A percentile compares a stretch with the other conserved stretches of the same genome.
phyloP scores from a whole-genome alignment of 2,113 vertebrate genomes.

The Oncorhynchus clarkii region DNA sequence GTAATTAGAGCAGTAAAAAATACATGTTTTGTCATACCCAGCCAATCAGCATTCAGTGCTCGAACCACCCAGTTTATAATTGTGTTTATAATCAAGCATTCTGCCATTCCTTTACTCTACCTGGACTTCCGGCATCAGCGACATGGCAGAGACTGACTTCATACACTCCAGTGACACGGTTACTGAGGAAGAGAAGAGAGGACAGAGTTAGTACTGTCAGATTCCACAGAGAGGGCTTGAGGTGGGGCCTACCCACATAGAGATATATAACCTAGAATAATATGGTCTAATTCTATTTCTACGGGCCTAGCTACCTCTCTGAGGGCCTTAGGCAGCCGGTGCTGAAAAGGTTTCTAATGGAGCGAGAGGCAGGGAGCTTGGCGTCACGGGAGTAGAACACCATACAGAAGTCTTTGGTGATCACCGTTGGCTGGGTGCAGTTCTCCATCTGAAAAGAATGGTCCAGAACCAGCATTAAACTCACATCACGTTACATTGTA shows the following conservation, averaged over 20 bases:
- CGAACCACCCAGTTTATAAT: no score
- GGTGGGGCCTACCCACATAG: no score
- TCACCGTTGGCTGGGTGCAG: slow-evolving; percentile 90
- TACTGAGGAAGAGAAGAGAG: slow-evolving; percentile 67
- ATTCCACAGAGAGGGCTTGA: no score
- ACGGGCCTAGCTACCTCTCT: slow-evolving; percentile 77
- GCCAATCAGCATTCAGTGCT: no score
- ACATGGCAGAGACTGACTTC: slow-evolving; percentile 91
- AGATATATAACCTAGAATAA: no score
- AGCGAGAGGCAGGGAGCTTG: slow-evolving; percentile 91
- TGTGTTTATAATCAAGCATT: no score
- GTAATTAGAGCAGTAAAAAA: no score
- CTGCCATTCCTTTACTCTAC: slow-evolving; percentile 57
- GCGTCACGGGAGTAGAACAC: slow-evolving; percentile 95
- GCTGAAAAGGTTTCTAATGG: slow-evolving; percentile 95
- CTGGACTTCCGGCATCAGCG: slow-evolving; percentile 93
- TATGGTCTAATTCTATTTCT: no score
- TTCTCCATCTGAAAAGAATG: slow-evolving; percentile 87
- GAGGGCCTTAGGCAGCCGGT: slow-evolving; percentile 87
- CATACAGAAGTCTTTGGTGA: slow-evolving; percentile 99
- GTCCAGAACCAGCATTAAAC: neutral
- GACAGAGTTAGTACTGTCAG: neutral
- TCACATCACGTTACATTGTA: neutral
- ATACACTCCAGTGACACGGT: slow-evolving; percentile 93
- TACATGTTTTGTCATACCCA: no score